Base-by-base conservation (phyloP, 1,140 invertebrate genomes). In the Heliothis subflexa region DNA sequence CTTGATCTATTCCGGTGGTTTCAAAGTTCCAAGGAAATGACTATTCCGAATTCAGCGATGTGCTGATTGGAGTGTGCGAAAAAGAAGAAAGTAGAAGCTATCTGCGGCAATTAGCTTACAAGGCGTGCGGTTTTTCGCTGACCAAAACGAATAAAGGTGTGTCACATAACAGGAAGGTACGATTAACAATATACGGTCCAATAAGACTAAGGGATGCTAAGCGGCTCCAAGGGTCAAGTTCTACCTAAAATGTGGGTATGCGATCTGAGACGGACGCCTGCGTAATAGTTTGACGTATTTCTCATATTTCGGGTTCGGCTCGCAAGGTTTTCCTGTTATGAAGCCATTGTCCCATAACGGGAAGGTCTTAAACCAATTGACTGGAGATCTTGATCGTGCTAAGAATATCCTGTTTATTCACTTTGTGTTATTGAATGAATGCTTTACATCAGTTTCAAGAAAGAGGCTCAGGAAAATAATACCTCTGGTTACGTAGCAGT, bases 281-380 rank as follows among this genome's bases (percentile, higher is more conserved):
- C 33, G 33, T 33, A 25, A 68, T 68, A 68, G 47, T 50, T 49
- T 49, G 47, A 68, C 64, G 64, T 68, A 33, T 33, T 33, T 47
- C 14, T 50, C 64, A 52, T 50, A 28, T 28, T 68, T 68, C 64
- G 64, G 62, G 64, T 14, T 13, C 45, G 21, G 47, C 64, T 28
- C 18, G 12, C 18, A 11, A 3, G 40, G 54, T 59, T 73, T 73
- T 73, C 71, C 55, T 73, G 16, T 59, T 68, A 68, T 68, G 28
- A 47, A 16, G 18, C 33, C 14, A 47, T 73, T 59, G n/a, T 47
- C 71, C 54, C 33, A 40, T 61, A 72, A 72, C 52, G 54, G 40
- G 71, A 59, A 59, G 54, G 54, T n/a, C 25, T 71, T 49, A 71
- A 52, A 49, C 47, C 14, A 9, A 71, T 40, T 68, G 45, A 50